Evolutionary conservation across 2,113 vertebrate species (phyloP).

Genomic region (Genyomyrus donnyi): DNA sequence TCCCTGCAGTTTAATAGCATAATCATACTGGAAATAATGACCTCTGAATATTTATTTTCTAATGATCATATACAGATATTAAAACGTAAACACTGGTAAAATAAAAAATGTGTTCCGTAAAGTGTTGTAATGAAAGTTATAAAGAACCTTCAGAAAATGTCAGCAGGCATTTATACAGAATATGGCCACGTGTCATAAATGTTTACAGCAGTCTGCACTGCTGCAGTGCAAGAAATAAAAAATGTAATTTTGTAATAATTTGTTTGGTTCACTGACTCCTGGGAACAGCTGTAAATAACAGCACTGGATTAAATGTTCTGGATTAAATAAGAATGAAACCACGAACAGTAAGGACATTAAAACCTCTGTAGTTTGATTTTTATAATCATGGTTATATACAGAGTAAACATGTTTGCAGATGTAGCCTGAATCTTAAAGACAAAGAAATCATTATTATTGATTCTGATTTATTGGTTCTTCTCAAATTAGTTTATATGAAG

Average conservation of each 20-base stretch:
- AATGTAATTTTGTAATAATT: background rate
- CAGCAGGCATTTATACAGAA: background rate
- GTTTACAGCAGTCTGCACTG: background rate
- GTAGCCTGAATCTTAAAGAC: background rate
- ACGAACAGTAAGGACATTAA: background rate
- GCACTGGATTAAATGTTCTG: background rate
- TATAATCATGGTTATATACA: background rate
- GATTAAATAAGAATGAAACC: background rate
- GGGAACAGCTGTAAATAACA: background rate
- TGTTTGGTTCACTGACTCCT: background rate
- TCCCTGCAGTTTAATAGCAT: background rate
- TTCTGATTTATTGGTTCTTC: background rate
- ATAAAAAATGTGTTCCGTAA: background rate
- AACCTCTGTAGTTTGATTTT: background rate
- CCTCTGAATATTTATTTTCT: background rate
- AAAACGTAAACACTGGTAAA: background rate
- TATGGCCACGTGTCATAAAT: background rate
- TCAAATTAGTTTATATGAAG: background rate
- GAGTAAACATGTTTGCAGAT: background rate
- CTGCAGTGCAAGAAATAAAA: background rate
- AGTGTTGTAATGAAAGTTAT: background rate
- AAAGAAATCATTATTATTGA: background rate
- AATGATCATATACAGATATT: background rate
- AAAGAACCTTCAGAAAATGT: background rate
- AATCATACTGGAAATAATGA: background rate